phyloP scores from a whole-genome alignment of 2,113 vertebrate species.

The Catharus bicknelli region DNA sequence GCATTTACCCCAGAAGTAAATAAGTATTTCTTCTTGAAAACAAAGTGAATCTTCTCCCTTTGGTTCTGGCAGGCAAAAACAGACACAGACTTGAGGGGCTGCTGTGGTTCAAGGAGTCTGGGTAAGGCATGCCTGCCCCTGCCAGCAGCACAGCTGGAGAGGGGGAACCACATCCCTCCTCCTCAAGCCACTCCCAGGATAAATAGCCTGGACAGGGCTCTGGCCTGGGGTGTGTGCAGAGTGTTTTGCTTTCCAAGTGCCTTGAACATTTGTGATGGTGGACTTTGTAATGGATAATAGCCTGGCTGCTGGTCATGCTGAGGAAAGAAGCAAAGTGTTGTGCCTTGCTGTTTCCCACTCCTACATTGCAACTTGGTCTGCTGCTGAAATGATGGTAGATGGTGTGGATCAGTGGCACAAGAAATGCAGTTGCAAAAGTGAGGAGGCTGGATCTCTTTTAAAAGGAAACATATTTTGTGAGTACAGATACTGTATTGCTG shows the following conservation, averaged over 20 bases:
- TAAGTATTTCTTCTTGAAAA: background rate
- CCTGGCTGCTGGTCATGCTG: background rate
- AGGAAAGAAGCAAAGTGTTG: background rate
- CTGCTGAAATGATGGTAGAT: background rate
- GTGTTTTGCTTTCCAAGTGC: background rate
- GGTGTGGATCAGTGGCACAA: background rate
- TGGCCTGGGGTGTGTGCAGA: background rate
- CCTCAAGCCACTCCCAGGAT: background rate
- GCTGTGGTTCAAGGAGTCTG: background rate
- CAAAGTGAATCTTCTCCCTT: background rate
- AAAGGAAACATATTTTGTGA: background rate
- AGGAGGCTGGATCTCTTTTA: background rate
- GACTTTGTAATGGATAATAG: background rate
- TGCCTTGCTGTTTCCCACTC: rapidly evolving
- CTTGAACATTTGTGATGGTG: background rate
- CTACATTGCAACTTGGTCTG: rapidly evolving
- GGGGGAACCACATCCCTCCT: background rate
- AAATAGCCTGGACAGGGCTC: background rate
- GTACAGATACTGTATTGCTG: background rate
- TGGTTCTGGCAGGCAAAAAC: background rate
- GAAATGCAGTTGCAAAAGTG: background rate
- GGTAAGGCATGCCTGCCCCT: background rate
- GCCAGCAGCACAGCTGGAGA: rapidly evolving
- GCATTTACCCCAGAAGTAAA: background rate
- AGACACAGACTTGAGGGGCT: background rate